These are phyloP conservation scores for Epizoanthus rinbou DNA, from an alignment of 92 coral and sea anemone species.

Conservation along the genomic window DNA sequence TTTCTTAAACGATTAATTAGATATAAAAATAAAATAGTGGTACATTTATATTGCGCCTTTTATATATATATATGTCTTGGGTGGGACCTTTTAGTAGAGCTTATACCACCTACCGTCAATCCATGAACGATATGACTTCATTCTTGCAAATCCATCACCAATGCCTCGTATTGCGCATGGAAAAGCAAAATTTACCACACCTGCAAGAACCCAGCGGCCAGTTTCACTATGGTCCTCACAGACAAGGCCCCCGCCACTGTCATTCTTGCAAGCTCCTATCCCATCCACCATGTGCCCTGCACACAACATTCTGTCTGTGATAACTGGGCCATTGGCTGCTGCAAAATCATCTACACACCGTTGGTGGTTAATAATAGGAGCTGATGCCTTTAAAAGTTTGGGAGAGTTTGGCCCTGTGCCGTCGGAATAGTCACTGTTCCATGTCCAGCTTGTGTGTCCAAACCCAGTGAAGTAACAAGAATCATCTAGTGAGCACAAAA, in stretches of 20 bases:
- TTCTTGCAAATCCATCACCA: not conserved
- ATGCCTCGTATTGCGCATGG: not conserved
- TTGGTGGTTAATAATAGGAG: not conserved
- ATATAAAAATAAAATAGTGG: no score
- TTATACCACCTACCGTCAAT: not conserved
- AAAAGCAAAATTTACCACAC: not conserved
- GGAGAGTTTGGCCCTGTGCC: not conserved
- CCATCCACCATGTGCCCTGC: not conserved
- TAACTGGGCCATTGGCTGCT: not conserved
- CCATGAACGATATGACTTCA: not conserved
- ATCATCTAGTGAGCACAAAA: not conserved
- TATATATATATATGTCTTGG: no score
- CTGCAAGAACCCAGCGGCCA: not conserved
- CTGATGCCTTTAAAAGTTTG: not conserved
- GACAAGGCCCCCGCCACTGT: not conserved
- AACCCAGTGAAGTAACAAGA: not conserved
- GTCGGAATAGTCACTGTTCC: not conserved
- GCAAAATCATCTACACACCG: not conserved
- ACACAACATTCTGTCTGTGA: not conserved
- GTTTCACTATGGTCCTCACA: not conserved
- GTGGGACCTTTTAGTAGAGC: no score
- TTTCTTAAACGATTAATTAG: no score
- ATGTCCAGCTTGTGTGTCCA: conserved; percentile 11
- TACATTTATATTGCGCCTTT: no score
- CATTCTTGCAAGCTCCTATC: not conserved